These are phyloP conservation scores for Hesperia comma DNA, from an alignment of 2,888 invertebrate species.

Conservation along the genomic window DNA sequence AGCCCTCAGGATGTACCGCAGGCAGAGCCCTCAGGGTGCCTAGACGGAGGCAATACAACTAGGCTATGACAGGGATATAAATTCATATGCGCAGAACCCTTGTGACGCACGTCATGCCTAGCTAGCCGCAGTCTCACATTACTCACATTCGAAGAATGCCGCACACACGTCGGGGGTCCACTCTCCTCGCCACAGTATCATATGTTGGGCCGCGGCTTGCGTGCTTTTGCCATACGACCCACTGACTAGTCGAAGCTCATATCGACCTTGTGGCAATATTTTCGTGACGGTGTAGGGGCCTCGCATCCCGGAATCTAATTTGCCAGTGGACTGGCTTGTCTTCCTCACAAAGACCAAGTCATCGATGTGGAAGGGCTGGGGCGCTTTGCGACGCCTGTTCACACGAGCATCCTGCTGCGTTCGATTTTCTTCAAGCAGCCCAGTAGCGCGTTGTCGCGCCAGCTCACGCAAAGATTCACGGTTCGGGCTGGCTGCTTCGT, in stretches of 20 bases:
- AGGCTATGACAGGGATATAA: too few species aligned
- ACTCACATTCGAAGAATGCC: constrained; percentile 24
- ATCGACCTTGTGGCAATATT: constrained; percentile 27
- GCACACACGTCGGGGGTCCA: constrained; percentile 25
- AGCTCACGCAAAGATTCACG: not conserved
- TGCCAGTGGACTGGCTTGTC: constrained; percentile 30
- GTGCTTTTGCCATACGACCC: constrained; percentile 22
- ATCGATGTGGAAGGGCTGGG: constrained; percentile 1
- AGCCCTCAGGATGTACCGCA: too few species aligned
- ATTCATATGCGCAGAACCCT: too few species aligned
- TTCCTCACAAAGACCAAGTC: constrained; percentile 31
- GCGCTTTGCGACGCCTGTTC: not conserved
- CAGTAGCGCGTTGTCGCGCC: not conserved
- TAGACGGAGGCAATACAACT: too few species aligned
- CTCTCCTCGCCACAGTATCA: constrained; percentile 22
- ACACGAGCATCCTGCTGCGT: not conserved
- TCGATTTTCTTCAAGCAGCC: not conserved
- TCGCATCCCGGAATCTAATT: constrained; percentile 38
- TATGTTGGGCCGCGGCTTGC: constrained; percentile 27
- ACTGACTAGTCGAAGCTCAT: constrained; percentile 31
- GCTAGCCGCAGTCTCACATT: constrained; percentile 6
- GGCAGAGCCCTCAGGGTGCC: too few species aligned
- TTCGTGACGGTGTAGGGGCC: constrained; percentile 35
- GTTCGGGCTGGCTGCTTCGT: not conserved
- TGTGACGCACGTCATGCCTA: not conserved